These are phyloP conservation scores for Malthinus flaveolus DNA, from an alignment of 2,888 invertebrate species.

Conservation along the genomic window DNA sequence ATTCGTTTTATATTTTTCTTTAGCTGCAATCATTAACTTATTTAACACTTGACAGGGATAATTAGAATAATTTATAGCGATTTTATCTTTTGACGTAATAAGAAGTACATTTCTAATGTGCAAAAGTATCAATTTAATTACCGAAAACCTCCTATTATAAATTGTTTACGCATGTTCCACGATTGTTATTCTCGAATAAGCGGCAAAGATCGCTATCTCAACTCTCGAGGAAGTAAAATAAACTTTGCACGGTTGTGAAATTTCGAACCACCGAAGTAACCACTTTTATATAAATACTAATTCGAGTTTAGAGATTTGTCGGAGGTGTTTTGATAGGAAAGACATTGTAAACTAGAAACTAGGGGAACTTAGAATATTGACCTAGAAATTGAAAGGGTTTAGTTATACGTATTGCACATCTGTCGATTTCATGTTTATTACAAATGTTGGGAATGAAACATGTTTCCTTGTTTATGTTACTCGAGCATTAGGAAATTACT, in stretches of 20 bases:
- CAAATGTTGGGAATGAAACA: not conserved
- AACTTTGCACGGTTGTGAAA: constrained; percentile 19
- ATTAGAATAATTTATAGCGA: no score
- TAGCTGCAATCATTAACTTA: no score
- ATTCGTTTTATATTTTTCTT: no score
- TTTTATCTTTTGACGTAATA: no score
- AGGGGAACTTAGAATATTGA: constrained; percentile 18
- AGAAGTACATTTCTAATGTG: no score
- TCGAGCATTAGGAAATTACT: constrained; percentile 25
- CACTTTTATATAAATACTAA: constrained; percentile 16
- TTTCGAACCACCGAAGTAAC: constrained; percentile 17
- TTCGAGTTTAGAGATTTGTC: constrained; percentile 7
- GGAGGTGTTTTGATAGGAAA: constrained; percentile 29
- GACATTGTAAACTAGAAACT: constrained; percentile 16
- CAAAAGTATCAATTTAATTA: no score
- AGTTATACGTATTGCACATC: constrained; percentile 16
- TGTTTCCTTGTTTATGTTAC: constrained; percentile 14
- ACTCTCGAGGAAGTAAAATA: constrained; percentile 8
- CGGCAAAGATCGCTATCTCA: no score
- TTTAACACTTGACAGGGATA: no score
- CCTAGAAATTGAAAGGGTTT: constrained; percentile 27
- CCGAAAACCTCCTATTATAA: no score
- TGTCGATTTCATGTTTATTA: constrained; percentile 13
- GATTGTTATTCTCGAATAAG: no score
- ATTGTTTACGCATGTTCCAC: no score